Conservation (phyloP, 2,797 vertebrate species). For the Otolemur crassicaudatus region DNA sequence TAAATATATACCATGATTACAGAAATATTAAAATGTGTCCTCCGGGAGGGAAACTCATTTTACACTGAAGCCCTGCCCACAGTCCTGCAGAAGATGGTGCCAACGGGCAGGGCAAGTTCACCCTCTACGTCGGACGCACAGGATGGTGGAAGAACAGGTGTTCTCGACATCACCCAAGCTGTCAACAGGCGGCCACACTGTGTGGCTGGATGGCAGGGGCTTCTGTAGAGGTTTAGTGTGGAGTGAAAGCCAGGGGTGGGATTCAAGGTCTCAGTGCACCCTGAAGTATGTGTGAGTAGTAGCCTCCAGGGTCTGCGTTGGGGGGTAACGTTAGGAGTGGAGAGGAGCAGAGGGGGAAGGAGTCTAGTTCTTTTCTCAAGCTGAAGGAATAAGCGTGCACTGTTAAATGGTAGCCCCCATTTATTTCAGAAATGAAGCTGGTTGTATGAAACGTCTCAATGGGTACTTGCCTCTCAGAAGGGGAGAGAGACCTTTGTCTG, state of each 20-base stretch:
- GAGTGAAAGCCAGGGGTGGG: neutral
- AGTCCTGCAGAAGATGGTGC: neutral
- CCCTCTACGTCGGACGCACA: conserved; percentile 41
- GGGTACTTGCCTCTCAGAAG: neutral
- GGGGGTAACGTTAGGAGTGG: neutral
- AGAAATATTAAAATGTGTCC: neutral
- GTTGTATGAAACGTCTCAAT: neutral
- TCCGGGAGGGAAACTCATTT: conserved; percentile 56
- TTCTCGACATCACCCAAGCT: conserved; percentile 16
- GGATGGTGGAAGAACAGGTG: conserved; percentile 27
- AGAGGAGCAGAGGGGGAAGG: neutral
- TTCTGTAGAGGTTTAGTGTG: fast-evolving
- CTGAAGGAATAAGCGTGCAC: neutral
- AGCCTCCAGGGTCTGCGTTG: neutral
- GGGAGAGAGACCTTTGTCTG: too few species aligned
- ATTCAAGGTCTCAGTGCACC: too few species aligned
- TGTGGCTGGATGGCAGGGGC: fast-evolving
- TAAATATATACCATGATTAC: neutral
- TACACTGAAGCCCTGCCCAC: neutral
- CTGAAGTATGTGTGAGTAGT: too few species aligned
- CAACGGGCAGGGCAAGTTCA: conserved; percentile 47
- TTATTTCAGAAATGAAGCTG: neutral
- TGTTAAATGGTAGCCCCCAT: neutral
- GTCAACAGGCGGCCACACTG: neutral
- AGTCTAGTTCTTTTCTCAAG: neutral